Percentiles rank a stretch among this genome's conserved stretches.
Conservation (phyloP, 2,113 vertebrate genomes). For the rabbit (Oryctolagus cuniculus) region mOryCun1.1 NC_091440.1:30852001-30852500, state of each 20-base stretch:
- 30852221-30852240: too few relatives aligned
- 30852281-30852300: neutral
- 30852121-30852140: too few relatives aligned
- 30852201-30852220: too few relatives aligned
- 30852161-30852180: too few relatives aligned
- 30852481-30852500: neutral
- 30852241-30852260: neutral
- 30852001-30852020: too few relatives aligned
- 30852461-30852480: neutral
- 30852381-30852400: neutral
- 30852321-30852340: neutral
- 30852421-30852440: neutral
- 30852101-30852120: too few relatives aligned
- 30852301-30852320: neutral
- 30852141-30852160: too few relatives aligned
- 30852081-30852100: too few relatives aligned
- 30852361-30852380: neutral
- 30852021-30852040: too few relatives aligned
- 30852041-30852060: too few relatives aligned
- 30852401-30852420: neutral
- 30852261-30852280: neutral
- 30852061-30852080: too few relatives aligned
- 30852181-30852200: too few relatives aligned
- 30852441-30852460: neutral
- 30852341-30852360: neutral